Evolutionary conservation across 2,888 invertebrate genomes (phyloP), one percentile per base, ranked within the genome.

Genomic region (Eupithecia dodoneata): DNA sequence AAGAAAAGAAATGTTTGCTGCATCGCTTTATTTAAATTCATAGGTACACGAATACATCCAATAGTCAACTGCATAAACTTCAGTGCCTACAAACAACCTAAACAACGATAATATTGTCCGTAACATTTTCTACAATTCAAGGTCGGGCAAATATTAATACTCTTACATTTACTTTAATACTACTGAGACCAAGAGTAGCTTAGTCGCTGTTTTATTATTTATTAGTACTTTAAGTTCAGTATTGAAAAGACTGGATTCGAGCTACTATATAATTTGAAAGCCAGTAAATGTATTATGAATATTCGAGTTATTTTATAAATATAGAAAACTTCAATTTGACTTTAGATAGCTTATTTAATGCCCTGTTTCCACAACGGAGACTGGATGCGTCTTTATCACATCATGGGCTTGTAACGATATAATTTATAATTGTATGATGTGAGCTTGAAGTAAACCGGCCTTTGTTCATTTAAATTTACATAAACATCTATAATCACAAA

Each of bases 71-170:
- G 92, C 94, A 94, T 94, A 94, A 94, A 95, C 91, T 94, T 92
- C 91, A 91, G 93, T 93, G 93, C 91, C 94, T 94, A 95, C 93
- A 84, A 89, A 94, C 94, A 94, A 94, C 93, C 93, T 94, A 94
- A 94, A 94, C 94, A 94, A 93, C 91, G 85, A 90, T 92, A 90
- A 93, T 94, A 94, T 94, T 94, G 94, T 94, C 94, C 90, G 91
- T 91, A 91, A 91, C 89, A 90, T 89, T 90, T 89, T 88, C 91
- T 93, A 93, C 91, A 92, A 81, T 89, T 80, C 89, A 89, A 87
- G 87, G 87, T 90, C 85, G 82, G 86, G 90, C 90, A 89, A 90
- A 90, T 90, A 90, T 89, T 88, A 88, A 90, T 70, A 18, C 9
- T 13, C 69, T 49, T 70, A 90, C 89, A 72, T 72, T 79, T 71